Conservation (phyloP, 2,797 vertebrate species). For the Sebastes hubbsi region DNA sequence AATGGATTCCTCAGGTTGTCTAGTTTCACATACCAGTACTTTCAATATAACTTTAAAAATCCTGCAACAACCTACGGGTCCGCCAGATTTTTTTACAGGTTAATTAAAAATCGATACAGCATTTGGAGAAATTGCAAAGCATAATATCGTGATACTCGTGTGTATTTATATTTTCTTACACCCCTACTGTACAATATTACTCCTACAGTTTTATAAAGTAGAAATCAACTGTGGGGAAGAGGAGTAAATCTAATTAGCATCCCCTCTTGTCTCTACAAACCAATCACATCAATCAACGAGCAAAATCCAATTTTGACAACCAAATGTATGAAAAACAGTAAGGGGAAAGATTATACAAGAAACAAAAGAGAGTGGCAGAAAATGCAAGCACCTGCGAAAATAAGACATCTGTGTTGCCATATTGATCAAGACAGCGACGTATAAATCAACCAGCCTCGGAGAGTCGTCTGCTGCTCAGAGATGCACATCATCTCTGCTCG, state of each 20-base stretch:
- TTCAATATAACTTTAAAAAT: too few relatives aligned
- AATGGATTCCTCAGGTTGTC: too few relatives aligned
- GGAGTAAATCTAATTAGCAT: neutral
- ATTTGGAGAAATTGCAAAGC: too few relatives aligned
- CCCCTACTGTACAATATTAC: neutral
- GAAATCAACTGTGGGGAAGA: conserved; percentile 4
- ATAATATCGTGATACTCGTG: too few relatives aligned
- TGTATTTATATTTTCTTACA: too few relatives aligned
- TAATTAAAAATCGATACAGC: too few relatives aligned
- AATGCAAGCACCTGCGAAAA: conserved; percentile 6
- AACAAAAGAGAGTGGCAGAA: neutral
- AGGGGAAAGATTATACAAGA: neutral
- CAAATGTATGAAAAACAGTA: neutral
- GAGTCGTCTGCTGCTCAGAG: conserved; percentile 7
- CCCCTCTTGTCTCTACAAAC: neutral
- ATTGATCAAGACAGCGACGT: conserved; percentile 23
- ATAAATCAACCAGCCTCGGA: conserved; percentile 26
- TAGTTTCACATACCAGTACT: too few relatives aligned
- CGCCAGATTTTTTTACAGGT: too few relatives aligned
- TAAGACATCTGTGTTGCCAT: conserved; percentile 13
- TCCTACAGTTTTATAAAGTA: neutral
- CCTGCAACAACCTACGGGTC: too few relatives aligned
- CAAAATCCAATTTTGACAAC: neutral
- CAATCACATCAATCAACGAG: neutral
- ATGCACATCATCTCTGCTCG: neutral